Conservation (phyloP, 2,797 vertebrate genomes). For the Holocentrus rufus region DNA sequence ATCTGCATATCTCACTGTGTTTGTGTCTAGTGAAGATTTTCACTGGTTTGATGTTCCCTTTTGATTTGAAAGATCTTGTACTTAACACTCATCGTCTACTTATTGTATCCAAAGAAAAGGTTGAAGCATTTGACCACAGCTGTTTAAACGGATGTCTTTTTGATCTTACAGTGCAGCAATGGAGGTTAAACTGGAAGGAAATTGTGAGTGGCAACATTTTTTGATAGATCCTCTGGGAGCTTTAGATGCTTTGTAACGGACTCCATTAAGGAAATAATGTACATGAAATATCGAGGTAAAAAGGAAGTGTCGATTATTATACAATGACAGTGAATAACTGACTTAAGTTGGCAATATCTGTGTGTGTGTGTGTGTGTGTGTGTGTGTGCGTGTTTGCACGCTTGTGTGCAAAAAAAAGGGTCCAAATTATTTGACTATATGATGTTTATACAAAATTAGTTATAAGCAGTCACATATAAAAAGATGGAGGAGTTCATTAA, state of each 20-base stretch:
- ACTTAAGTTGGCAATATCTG: not conserved
- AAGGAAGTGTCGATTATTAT: not conserved
- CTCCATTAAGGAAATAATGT: not conserved
- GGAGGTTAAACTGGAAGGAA: not conserved
- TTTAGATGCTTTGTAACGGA: constrained; percentile 4
- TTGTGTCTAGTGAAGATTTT: constrained; percentile 21
- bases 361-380: not conserved
- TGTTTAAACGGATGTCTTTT: constrained; percentile 23
- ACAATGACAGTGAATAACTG: too few relatives aligned
- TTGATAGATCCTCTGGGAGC: constrained; percentile 3
- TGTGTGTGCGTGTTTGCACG: too few relatives aligned
- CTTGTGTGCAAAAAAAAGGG: too few relatives aligned
- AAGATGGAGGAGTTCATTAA: too few relatives aligned
- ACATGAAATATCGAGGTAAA: not conserved
- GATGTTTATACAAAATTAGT: too few relatives aligned
- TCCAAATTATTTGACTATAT: too few relatives aligned
- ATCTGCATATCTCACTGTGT: constrained; percentile 31
- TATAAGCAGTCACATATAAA: too few relatives aligned
- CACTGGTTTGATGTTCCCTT: constrained; percentile 16
- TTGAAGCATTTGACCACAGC: constrained; percentile 36
- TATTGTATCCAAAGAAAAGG: constrained; percentile 1
- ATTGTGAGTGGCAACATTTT: constrained; percentile 14
- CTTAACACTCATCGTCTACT: not conserved
- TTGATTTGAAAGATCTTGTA: not conserved
- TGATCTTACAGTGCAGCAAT: constrained; percentile 26